phyloP scores from a whole-genome alignment of 2,113 vertebrate species.

The Thinocorus orbignyianus region DNA sequence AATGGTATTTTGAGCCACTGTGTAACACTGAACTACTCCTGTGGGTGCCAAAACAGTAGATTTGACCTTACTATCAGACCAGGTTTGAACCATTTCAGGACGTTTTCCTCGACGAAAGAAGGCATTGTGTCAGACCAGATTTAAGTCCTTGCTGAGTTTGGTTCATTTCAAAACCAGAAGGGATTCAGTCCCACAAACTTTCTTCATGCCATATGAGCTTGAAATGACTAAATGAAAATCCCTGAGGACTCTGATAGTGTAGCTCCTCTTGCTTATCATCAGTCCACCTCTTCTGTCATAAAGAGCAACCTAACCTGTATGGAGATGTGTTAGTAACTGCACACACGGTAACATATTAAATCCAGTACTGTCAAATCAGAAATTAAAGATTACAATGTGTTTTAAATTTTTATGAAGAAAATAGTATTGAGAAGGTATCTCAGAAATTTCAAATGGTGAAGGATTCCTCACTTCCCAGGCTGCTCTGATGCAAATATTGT shows the following conservation, averaged over 20 bases:
- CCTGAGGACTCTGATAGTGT: not conserved
- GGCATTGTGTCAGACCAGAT: not conserved
- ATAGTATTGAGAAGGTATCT: not conserved
- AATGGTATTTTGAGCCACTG: not conserved
- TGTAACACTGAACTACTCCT: not conserved
- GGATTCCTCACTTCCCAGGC: not conserved
- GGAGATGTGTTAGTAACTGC: not conserved
- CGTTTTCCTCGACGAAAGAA: not conserved
- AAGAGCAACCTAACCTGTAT: not conserved
- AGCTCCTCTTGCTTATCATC: not conserved
- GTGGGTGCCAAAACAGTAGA: not conserved
- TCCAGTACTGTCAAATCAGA: not conserved
- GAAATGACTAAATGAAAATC: not conserved
- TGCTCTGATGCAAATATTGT: not conserved
- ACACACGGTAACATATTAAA: not conserved
- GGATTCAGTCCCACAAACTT: not conserved
- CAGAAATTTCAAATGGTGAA: not conserved
- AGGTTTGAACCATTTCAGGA: not conserved
- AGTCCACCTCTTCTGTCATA: not conserved
- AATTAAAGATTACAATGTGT: not conserved
- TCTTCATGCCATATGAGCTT: fast-evolving
- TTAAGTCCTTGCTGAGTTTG: not conserved
- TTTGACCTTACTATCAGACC: not conserved
- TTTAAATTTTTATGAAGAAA: not conserved
- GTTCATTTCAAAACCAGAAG: not conserved